Conservation (phyloP, 2,888 invertebrate species). For the Sarcophaga carnaria region DNA sequence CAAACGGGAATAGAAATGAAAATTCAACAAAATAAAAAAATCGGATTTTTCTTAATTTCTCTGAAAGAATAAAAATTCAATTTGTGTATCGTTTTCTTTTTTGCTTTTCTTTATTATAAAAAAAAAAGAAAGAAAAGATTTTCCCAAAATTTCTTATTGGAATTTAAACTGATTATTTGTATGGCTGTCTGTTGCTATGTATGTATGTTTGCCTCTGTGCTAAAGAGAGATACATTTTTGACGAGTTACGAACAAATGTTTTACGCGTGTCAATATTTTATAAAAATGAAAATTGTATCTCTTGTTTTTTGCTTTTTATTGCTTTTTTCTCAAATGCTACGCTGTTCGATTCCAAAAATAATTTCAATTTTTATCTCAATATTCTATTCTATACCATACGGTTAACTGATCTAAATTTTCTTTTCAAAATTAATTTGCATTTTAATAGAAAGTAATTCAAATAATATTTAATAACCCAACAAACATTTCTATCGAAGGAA, state of each 20-base stretch:
- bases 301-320: not conserved
- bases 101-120: not conserved
- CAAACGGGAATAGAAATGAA: conserved; percentile 11
- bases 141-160: not conserved
- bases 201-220: not conserved
- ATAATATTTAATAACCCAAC: not conserved
- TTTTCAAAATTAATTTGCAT: not conserved
- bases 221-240: not conserved
- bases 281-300: not conserved
- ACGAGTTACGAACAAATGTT: not conserved
- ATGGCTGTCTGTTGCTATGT: not conserved
- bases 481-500: not conserved
- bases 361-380: not conserved
- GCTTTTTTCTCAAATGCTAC: not conserved
- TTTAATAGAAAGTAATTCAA: not conserved
- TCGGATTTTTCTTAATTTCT: not conserved
- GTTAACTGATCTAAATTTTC: not conserved
- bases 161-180: not conserved
- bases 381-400: not conserved
- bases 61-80: not conserved
- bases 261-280: not conserved
- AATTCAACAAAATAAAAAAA: not conserved
- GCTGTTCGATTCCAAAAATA: not conserved
- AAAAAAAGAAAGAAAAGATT: not conserved
- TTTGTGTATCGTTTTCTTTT: not conserved